Evolutionary conservation across 1,140 invertebrate species (phyloP).

Genomic region (Limonius californicus): DNA sequence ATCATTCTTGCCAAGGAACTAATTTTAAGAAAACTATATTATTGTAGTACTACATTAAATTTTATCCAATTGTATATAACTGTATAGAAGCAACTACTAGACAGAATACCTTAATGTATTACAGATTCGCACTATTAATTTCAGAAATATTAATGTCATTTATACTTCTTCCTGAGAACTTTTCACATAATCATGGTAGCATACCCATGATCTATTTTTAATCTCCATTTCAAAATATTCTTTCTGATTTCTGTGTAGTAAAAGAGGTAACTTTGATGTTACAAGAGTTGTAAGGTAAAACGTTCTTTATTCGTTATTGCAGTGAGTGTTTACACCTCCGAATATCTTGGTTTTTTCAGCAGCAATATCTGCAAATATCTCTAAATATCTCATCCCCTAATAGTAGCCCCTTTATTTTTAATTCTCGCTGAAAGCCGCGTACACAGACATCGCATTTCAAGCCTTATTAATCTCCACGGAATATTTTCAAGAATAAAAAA

Average conservation of each 20-base stretch:
- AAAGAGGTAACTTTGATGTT: background rate
- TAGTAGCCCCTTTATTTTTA: constrained; percentile 40
- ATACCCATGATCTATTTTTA: no score
- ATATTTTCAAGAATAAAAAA: constrained; percentile 44
- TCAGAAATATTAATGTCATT: no score
- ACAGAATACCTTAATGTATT: no score
- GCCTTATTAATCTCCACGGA: constrained; percentile 43
- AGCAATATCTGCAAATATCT: constrained; percentile 18
- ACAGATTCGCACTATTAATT: no score
- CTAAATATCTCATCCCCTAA: constrained; percentile 23
- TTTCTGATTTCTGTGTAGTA: background rate
- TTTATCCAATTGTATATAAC: no score
- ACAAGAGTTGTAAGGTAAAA: background rate
- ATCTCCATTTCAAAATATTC: no score
- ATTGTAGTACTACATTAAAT: no score
- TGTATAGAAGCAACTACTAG: no score
- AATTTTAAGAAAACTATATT: no score
- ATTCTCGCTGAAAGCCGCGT: constrained; percentile 35
- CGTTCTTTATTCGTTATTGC: background rate
- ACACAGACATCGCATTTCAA: constrained; percentile 40
- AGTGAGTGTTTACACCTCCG: background rate
- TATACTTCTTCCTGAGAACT: no score
- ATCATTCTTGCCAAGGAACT: no score
- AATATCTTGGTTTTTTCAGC: background rate
- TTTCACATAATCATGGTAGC: no score